phyloP scores from a whole-genome alignment of 2,113 vertebrate species.

The Oophaga pumilio region DNA sequence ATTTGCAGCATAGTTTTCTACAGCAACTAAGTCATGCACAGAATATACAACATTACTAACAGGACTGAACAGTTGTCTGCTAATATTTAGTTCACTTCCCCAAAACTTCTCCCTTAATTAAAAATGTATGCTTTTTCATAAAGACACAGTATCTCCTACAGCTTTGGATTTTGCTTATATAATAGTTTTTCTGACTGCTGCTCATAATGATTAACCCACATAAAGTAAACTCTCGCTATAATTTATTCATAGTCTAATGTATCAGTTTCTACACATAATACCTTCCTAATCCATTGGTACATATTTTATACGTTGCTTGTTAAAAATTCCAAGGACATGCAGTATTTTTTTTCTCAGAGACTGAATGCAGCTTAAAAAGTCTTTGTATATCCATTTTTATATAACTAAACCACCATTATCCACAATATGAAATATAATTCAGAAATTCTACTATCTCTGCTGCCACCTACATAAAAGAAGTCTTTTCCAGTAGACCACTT shows the following conservation, averaged over 20 bases:
- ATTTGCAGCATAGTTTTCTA: background rate
- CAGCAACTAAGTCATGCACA: background rate
- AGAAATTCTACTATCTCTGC: background rate
- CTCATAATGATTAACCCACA: background rate
- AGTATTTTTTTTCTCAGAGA: background rate
- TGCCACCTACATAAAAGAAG: background rate
- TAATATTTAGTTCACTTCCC: background rate
- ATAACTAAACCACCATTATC: background rate
- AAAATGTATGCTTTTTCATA: constrained; percentile 23
- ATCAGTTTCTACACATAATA: constrained; percentile 33
- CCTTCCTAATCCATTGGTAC: constrained; percentile 19
- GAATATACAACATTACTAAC: background rate
- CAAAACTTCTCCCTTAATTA: background rate
- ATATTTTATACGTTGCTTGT: constrained; percentile 34
- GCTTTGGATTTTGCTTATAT: constrained; percentile 20
- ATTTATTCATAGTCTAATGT: constrained; percentile 35
- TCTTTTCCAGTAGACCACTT: no score
- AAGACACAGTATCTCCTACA: constrained; percentile 21
- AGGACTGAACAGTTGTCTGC: background rate
- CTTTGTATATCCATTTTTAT: background rate
- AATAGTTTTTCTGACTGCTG: background rate
- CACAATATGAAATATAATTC: background rate
- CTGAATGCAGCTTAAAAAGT: background rate
- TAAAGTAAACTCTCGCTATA: constrained; percentile 1
- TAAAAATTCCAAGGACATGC: constrained; percentile 7